phyloP scores from a whole-genome alignment of 2,113 vertebrate species.

The Athene cunicularia region DNA sequence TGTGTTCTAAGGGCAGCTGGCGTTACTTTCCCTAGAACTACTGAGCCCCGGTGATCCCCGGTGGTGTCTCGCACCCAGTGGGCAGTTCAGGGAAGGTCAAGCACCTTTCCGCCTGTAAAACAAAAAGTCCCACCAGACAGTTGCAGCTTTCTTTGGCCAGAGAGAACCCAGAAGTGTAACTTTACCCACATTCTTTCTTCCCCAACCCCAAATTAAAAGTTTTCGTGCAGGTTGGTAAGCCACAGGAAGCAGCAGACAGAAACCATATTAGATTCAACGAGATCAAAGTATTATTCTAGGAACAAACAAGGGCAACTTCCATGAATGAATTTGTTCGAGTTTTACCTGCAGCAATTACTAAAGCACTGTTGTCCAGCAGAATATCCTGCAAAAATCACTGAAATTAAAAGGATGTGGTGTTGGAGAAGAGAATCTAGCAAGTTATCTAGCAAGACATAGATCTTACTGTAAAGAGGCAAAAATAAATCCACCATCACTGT shows the following conservation, averaged over 20 bases:
- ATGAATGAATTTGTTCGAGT: not conserved
- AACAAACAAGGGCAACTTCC: not conserved
- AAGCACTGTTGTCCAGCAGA: not conserved
- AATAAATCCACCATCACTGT: not conserved
- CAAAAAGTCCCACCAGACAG: not conserved
- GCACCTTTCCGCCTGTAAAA: not conserved
- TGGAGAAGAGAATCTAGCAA: not conserved
- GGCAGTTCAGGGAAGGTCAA: not conserved
- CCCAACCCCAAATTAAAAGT: not conserved
- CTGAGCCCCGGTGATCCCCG: too few relatives aligned
- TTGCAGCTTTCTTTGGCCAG: not conserved
- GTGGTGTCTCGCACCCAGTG: fast-evolving
- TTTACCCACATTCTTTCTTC: not conserved
- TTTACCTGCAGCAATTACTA: not conserved
- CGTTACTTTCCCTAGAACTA: not conserved
- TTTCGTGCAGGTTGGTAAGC: not conserved
- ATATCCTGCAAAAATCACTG: not conserved
- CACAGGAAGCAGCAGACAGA: not conserved
- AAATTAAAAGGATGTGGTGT: not conserved
- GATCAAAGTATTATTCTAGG: not conserved
- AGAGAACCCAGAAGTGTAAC: not conserved
- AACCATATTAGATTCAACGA: not conserved
- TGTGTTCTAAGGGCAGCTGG: not conserved
- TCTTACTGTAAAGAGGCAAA: not conserved
- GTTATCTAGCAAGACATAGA: not conserved